phyloP scores from a whole-genome alignment of 1,140 invertebrate genomes.

The Zaprionus camerounensis region DNA sequence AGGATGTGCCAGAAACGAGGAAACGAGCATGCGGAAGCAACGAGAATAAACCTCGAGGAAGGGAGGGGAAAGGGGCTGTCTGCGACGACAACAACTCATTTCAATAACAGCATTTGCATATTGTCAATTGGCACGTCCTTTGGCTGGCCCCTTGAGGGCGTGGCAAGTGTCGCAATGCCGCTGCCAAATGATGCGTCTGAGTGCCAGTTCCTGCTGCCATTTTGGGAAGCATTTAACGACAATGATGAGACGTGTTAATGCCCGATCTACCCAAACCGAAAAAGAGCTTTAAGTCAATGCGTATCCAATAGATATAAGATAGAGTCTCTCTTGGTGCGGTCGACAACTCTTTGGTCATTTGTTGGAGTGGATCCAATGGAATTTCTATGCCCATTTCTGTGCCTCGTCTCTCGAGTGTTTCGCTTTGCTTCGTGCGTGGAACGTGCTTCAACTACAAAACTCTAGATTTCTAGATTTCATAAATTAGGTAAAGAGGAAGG shows the following conservation, averaged over 20 bases:
- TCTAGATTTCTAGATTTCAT: slow-evolving; percentile 70
- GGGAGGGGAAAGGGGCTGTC: not conserved
- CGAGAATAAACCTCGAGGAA: slow-evolving; percentile 5
- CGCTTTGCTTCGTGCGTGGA: slow-evolving; percentile 66
- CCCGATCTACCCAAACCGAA: slow-evolving; percentile 27
- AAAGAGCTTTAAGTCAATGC: slow-evolving; percentile 21
- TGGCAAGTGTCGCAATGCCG: slow-evolving; percentile 29
- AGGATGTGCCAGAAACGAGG: slow-evolving; percentile 11
- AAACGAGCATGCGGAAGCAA: not conserved
- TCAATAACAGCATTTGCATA: slow-evolving; percentile 55
- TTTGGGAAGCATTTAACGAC: slow-evolving; percentile 58
- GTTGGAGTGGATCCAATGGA: slow-evolving; percentile 44
- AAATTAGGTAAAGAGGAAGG: slow-evolving; percentile 66
- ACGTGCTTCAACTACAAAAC: slow-evolving; percentile 80
- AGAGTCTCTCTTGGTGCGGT: not conserved
- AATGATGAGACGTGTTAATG: slow-evolving; percentile 69
- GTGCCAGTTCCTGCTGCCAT: slow-evolving; percentile 35
- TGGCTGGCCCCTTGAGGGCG: slow-evolving; percentile 9
- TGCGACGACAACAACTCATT: slow-evolving; percentile 21
- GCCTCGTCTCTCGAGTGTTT: slow-evolving; percentile 58
- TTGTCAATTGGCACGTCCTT: slow-evolving; percentile 43
- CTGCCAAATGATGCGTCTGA: slow-evolving; percentile 49
- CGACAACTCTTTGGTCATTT: slow-evolving; percentile 52
- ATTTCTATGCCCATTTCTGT: slow-evolving; percentile 67
- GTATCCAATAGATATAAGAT: slow-evolving; percentile 34